Conservation (phyloP, 2,113 vertebrate genomes). For the Cephalopterus ornatus region DNA sequence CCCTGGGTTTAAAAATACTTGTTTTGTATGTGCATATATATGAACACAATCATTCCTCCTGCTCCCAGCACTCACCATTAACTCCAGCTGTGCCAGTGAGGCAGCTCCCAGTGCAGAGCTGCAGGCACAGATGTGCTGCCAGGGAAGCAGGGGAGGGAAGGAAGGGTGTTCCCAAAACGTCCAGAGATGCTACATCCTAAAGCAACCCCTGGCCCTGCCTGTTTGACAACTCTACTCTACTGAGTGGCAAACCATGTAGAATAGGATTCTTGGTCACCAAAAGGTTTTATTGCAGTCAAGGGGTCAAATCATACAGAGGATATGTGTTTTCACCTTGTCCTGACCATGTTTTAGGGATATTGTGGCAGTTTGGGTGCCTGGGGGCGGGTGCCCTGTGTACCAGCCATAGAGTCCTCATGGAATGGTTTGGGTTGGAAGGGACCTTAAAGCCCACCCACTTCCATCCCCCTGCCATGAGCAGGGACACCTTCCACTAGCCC, state of each 20-base stretch:
- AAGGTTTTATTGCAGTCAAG: background rate
- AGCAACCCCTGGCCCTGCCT: background rate
- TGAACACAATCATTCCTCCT: background rate
- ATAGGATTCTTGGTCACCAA: background rate
- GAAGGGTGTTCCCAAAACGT: background rate
- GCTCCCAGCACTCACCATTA: background rate
- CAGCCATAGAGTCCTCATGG: background rate
- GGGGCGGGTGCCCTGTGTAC: too few species aligned
- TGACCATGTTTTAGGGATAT: background rate
- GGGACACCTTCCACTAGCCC: background rate
- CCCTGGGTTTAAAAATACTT: background rate
- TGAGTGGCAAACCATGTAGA: background rate
- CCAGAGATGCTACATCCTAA: background rate
- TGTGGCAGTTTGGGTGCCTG: background rate
- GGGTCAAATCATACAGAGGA: background rate
- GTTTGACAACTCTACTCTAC: background rate
- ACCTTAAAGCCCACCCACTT: background rate
- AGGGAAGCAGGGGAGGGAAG: background rate
- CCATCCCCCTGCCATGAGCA: background rate
- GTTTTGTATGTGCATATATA: background rate
- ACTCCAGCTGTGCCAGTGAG: background rate
- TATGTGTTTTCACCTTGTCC: background rate
- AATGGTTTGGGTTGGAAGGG: background rate
- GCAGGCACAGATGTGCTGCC: background rate
- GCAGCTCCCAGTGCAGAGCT: background rate